Percentiles rank a stretch among this genome's conserved stretches.
phyloP scores from a whole-genome alignment of 2,888 invertebrate species.

The Emesis russula region DNA sequence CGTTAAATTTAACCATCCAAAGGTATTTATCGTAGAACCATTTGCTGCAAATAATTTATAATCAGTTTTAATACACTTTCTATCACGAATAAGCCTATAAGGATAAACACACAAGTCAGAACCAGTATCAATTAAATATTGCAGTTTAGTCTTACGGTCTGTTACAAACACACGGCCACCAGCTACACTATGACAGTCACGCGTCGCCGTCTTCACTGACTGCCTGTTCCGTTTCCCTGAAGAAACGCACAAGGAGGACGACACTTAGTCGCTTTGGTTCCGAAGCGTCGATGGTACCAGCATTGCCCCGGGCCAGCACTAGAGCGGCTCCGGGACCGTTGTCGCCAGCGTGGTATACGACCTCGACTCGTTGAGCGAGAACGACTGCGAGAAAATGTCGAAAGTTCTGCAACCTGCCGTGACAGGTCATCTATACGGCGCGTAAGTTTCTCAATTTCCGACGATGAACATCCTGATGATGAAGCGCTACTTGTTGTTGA shows the following conservation, averaged over 20 bases:
- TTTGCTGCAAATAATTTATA: constrained; percentile 90
- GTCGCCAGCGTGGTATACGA: constrained; percentile 27
- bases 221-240: constrained; percentile 81
- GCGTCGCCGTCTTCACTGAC: constrained; percentile 86
- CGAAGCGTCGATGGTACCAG: constrained; percentile 74
- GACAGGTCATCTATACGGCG: constrained; percentile 32
- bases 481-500: background rate
- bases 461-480: background rate
- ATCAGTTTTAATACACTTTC: constrained; percentile 29
- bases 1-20: constrained; percentile 49
- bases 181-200: constrained; percentile 69
- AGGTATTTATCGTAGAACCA: constrained; percentile 83
- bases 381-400: constrained; percentile 4
- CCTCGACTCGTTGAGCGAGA: constrained; percentile 19
- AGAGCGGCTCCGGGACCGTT: constrained; percentile 36
- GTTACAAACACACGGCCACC: constrained; percentile 85
- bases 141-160: constrained; percentile 77
- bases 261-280: constrained; percentile 68
- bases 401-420: constrained; percentile 25
- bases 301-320: constrained; percentile 48
- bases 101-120: constrained; percentile 60
- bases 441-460: constrained; percentile 17
- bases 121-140: constrained; percentile 73
- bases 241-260: constrained; percentile 73
- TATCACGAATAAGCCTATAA: constrained; percentile 35